A percentile compares a stretch with the other conserved stretches of the same genome.
Evolutionary conservation across 2,113 vertebrate species (phyloP).

Genomic region (Tinamus guttatus): DNA sequence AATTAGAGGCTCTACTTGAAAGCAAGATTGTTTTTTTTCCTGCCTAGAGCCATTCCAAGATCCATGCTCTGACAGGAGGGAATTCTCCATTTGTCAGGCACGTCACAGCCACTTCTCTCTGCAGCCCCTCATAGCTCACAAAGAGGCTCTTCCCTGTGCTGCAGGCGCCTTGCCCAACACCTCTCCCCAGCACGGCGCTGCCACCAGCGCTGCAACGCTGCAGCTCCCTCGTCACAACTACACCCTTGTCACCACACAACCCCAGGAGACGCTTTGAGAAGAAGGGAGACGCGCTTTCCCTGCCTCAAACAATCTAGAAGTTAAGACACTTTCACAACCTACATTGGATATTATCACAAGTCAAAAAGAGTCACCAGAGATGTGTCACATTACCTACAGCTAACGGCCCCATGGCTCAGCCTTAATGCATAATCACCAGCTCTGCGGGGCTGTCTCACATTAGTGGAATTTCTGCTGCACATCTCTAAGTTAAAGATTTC

Average conservation of each 20-base stretch:
- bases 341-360: not conserved
- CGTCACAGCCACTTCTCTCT: not conserved
- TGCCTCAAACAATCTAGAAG: not conserved
- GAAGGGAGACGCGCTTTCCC: not conserved
- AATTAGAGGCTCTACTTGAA: not conserved
- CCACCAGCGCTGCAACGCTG: not conserved
- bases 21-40: not conserved
- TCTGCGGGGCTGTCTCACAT: constrained; percentile 36
- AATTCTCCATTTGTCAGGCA: not conserved
- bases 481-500: constrained; percentile 54
- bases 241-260: not conserved
- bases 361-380: constrained; percentile 36
- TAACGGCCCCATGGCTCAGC: constrained; percentile 30
- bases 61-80: not conserved
- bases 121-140: not conserved
- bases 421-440: constrained; percentile 48
- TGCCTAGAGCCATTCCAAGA: not conserved
- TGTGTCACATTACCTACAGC: constrained; percentile 56
- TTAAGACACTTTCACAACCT: not conserved
- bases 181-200: not conserved
- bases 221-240: not conserved
- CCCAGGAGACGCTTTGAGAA: not conserved
- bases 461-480: constrained; percentile 54
- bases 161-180: not conserved
- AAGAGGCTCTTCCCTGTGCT: not conserved